Base-by-base conservation (phyloP, 1,140 invertebrate genomes). In the Meloidogyne chitwoodi region DNA sequence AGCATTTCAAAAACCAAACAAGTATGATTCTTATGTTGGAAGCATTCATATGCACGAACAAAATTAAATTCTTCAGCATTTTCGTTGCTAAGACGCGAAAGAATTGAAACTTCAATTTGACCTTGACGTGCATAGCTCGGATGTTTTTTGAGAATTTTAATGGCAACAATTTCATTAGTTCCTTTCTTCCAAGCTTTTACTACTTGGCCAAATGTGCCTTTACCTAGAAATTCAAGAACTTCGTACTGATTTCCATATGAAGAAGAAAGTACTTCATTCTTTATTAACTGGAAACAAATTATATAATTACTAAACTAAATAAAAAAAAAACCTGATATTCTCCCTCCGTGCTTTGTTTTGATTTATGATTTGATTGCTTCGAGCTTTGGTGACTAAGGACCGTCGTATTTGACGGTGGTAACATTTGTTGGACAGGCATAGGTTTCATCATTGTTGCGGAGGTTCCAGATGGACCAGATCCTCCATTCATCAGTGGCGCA, bases 171-270 rank as follows among this genome's bases (percentile, higher is more conserved):
- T 89, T 99, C 96, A 88, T 96, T 99, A 75, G 96, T 99, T 87
- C 96, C 96, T 88, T 98, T 98, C 89, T 99, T 99, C 96, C 96
- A 99, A 89, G 96, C 99, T 90, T 99, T 99, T 83, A 98, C 96
- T 82, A 99, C 96, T 88, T 98, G 96, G 77, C 96, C 96, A 90
- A 99, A 99, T 68, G 96, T 99, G 80, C 81, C 96, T 92, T 81
- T 85, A 29, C 96, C 96, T 79, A 99, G 91, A 89, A 99, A 99
- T 89, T 99, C 96, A 83, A 99, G 90, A 76, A 99, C 96, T 90
- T 97, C 94, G 89, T 97, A 97, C n/a, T 87, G 78, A 68, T 86
- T 86, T 3, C 81, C 77, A 65, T 87, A 87, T 8, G 85, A 84
- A 26, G 86, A 87, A 31, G 65, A 62, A 22, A 86, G 81, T n/a